Conservation (phyloP, 37 sponge, comb jelly and placozoan species). For the Amphimedon queenslandica region DNA sequence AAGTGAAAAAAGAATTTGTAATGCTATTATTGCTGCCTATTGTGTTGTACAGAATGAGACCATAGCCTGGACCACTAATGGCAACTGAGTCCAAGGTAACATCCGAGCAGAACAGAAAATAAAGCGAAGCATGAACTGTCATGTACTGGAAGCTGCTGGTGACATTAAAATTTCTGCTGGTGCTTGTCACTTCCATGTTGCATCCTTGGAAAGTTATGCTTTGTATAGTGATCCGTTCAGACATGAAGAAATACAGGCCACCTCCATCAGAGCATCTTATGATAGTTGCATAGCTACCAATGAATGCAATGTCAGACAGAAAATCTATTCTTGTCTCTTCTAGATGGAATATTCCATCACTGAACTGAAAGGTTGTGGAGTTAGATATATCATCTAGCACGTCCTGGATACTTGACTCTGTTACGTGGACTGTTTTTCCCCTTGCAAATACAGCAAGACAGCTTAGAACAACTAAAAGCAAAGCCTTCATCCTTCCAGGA, state of each 20-base stretch:
- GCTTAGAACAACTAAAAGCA: too few relatives aligned
- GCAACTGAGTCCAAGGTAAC: slow-evolving; percentile 14
- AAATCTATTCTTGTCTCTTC: not conserved
- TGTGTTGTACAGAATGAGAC: slow-evolving; percentile 37
- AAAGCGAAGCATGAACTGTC: slow-evolving; percentile 13
- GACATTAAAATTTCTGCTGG: not conserved
- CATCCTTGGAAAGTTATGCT: slow-evolving; percentile 9
- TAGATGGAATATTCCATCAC: too few relatives aligned
- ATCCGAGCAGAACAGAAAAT: slow-evolving; percentile 30
- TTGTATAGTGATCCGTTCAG: not conserved
- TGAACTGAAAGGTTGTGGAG: too few relatives aligned
- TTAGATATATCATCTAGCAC: too few relatives aligned
- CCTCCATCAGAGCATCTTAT: not conserved
- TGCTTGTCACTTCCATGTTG: slow-evolving; percentile 10
- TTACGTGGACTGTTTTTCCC: too few relatives aligned
- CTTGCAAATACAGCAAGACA: too few relatives aligned
- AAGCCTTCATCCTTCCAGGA: too few relatives aligned
- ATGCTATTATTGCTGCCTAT: slow-evolving; percentile 3
- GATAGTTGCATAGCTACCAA: slow-evolving; percentile 1
- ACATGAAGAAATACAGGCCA: slow-evolving; percentile 33
- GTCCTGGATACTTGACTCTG: too few relatives aligned
- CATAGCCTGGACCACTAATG: slow-evolving; percentile 11
- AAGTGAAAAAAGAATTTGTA: not conserved
- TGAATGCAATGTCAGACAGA: slow-evolving; percentile 16
- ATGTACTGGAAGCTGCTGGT: not conserved